These are phyloP conservation scores for Microcaecilia unicolor DNA, from an alignment of 2,797 vertebrate species.

Conservation along the genomic window DNA sequence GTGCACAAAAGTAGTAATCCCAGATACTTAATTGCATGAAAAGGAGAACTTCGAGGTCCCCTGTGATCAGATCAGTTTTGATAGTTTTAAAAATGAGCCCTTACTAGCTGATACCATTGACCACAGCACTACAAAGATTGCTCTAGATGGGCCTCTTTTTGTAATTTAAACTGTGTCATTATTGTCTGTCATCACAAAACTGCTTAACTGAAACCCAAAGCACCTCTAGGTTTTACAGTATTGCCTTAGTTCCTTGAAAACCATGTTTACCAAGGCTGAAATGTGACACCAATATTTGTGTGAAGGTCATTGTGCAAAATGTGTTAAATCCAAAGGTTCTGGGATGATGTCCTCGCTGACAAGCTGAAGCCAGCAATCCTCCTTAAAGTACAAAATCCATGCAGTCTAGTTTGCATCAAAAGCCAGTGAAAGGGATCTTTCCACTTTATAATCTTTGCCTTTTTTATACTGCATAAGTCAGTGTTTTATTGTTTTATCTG, in stretches of 20 bases:
- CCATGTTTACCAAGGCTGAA: slow-evolving; percentile 14
- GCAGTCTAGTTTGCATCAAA: no score
- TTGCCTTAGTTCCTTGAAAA: slow-evolving; percentile 27
- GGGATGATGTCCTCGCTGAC: neutral
- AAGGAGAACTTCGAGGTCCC: slow-evolving; percentile 6
- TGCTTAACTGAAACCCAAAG: slow-evolving; percentile 29
- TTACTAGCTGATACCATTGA: slow-evolving; percentile 19
- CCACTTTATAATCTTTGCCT: neutral
- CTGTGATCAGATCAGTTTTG: slow-evolving; percentile 15
- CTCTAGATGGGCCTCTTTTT: slow-evolving; percentile 18
- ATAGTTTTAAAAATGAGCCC: slow-evolving; percentile 20
- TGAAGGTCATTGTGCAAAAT: slow-evolving; percentile 27
- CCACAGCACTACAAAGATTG: slow-evolving; percentile 3
- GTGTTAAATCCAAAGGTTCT: slow-evolving; percentile 10
- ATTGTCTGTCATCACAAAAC: slow-evolving; percentile 30
- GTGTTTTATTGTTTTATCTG: neutral
- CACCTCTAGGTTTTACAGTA: slow-evolving; percentile 18
- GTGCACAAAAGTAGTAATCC: no score
- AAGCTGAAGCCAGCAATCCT: slow-evolving; percentile 4
- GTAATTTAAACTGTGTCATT: slow-evolving; percentile 32
- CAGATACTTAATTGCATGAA: slow-evolving; percentile 1
- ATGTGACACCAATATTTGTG: slow-evolving; percentile 12
- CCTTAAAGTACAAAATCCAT: neutral
- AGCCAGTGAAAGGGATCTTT: no score
- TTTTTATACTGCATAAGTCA: neutral